Evolutionary conservation across 2,797 vertebrate genomes (phyloP), one percentile per base, ranked within the genome.

Genomic region (Lagocephalus sceleratus): DNA sequence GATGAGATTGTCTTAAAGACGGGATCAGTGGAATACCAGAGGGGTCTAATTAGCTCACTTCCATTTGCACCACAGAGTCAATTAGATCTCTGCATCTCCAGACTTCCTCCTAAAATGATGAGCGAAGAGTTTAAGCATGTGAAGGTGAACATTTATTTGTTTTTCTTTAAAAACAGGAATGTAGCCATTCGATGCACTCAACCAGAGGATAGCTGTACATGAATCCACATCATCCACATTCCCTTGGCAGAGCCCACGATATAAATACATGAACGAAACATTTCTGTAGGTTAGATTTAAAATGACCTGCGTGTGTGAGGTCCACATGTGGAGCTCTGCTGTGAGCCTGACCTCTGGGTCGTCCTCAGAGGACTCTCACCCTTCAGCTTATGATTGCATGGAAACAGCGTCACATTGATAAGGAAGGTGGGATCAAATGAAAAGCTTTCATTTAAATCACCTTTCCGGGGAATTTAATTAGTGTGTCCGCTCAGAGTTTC

Each of bases 391-490:
- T 76, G 73, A 78, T 63, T 78, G 56, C 65, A 66, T 77, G 68
- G 66, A 76, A 85, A 78, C 60, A 54, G 60, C 51, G 19, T 48
- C 35, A 62, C 67, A 38, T 56, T 64, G 76, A 69, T 5, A 60
- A 54, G 44, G 54, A 73, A 56, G 20, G 12, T 43, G 46, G 49
- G 62, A 66, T 73, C 63, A 71, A 70, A 75, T 74, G 70, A 81
- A 78, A 73, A 58, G 62, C 11, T 40, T 44, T 47, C 53, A 69
- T 76, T 73, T 76, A 54, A 23, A n/a, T n/a, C 19, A 59, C 51
- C 40, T n/a, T 26, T 9, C 45, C 40, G 54, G 51, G 42, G 81
- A 66, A 84, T 85, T 86, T 73, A 73, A 67, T 85, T 78, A 72
- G 29, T 54, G 42, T 54, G 69, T 61, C 39, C 56, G 58, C 57